These are phyloP conservation scores for Diadegma fenestrale DNA, from an alignment of 2,888 invertebrate species.

Conservation along the genomic window DNA sequence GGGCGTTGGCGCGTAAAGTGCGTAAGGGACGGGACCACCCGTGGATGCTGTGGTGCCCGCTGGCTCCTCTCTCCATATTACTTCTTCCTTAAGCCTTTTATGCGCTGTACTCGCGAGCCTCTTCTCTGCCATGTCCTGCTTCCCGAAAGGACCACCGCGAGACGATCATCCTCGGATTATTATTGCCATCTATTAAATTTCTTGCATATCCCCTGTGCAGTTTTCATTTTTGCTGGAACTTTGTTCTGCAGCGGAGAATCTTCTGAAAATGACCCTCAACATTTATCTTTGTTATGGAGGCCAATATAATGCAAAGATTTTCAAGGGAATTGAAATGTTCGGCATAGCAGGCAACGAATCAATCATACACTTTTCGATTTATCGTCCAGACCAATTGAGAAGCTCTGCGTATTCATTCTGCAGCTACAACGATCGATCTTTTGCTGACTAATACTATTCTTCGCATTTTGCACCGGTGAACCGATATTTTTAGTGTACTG, in stretches of 20 bases:
- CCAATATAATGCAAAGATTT: not conserved
- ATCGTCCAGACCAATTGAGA: not conserved
- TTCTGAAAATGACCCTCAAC: not conserved
- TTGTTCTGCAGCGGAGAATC: not conserved
- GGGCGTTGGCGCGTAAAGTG: slow-evolving; percentile 76
- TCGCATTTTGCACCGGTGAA: slow-evolving; percentile 60
- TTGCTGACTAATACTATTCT: slow-evolving; percentile 77
- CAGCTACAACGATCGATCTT: slow-evolving; percentile 45
- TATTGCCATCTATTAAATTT: slow-evolving; percentile 44
- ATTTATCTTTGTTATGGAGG: not conserved
- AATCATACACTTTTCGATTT: slow-evolving; percentile 14
- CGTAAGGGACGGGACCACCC: slow-evolving; percentile 76
- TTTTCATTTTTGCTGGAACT: not conserved
- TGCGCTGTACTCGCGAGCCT: slow-evolving; percentile 33
- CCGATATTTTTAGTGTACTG: slow-evolving; percentile 47
- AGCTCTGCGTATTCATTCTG: not conserved
- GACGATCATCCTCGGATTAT: slow-evolving; percentile 44
- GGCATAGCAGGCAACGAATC: not conserved
- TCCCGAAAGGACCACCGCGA: slow-evolving; percentile 56
- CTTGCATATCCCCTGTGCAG: not conserved
- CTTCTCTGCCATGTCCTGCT: slow-evolving; percentile 25
- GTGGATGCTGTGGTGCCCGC: slow-evolving; percentile 69
- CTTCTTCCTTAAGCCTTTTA: slow-evolving; percentile 57
- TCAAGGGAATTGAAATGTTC: not conserved
- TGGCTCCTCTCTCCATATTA: slow-evolving; percentile 61